These are phyloP conservation scores for Laticauda colubrina DNA, from an alignment of 2,113 vertebrate species.

Conservation along the genomic window DNA sequence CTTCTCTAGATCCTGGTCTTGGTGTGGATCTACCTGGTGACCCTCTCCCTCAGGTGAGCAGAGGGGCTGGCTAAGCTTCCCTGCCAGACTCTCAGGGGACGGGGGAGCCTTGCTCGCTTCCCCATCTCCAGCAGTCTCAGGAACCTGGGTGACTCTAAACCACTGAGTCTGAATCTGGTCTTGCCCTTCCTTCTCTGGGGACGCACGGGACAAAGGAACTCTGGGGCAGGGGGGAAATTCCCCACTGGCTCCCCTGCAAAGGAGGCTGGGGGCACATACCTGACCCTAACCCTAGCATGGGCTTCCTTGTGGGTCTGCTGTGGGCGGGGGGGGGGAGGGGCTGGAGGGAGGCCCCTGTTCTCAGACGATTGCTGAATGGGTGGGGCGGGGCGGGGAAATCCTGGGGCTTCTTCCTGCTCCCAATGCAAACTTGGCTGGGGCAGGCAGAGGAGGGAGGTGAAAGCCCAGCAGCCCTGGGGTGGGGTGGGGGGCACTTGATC, in stretches of 20 bases:
- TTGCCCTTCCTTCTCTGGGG: background rate
- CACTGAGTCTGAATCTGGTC: background rate
- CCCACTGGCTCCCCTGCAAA: background rate
- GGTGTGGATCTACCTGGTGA: conserved; percentile 4
- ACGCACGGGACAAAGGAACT: background rate
- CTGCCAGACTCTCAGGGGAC: background rate
- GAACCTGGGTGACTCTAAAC: background rate
- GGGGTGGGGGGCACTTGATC: background rate
- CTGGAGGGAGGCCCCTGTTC: background rate
- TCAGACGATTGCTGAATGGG: background rate
- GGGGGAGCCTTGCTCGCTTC: background rate
- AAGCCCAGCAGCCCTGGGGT: background rate
- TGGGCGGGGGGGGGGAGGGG: background rate
- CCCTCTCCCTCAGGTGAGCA: conserved; percentile 49
- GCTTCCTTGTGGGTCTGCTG: background rate
- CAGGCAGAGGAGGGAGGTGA: background rate
- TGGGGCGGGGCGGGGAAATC: background rate
- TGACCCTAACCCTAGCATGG: background rate
- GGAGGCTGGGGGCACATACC: no score
- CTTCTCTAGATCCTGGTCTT: conserved; percentile 37
- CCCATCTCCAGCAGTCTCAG: background rate
- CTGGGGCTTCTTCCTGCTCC: background rate
- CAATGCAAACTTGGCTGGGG: background rate
- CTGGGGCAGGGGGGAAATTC: background rate
- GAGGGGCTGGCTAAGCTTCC: background rate